A percentile compares a stretch with the other conserved stretches of the same genome.
These are phyloP conservation scores for Crocodylus rhombifer DNA, from an alignment of 2,797 vertebrate species.

Conservation along the genomic window DNA sequence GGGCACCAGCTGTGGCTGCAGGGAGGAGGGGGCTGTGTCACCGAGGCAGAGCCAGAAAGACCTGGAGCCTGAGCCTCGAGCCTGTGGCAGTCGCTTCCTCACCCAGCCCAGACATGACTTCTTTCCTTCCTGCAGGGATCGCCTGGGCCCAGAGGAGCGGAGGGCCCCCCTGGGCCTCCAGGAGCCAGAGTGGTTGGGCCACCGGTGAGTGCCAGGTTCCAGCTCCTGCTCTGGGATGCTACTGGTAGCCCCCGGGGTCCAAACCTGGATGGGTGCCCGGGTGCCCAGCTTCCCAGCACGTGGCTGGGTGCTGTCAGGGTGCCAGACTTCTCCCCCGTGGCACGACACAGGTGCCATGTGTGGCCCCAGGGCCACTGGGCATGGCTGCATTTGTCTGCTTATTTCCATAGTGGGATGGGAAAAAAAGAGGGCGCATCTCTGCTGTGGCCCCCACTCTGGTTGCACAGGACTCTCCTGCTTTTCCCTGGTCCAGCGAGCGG, in stretches of 20 bases:
- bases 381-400: not conserved
- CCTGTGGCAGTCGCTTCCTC: no score
- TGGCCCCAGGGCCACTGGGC: no score
- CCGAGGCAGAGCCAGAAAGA: not conserved
- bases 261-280: no score
- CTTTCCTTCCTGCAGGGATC: constrained; percentile 81
- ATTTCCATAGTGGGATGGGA: not conserved
- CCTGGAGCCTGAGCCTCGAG: not conserved
- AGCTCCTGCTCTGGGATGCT: not conserved
- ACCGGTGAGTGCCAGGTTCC: constrained; percentile 76
- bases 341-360: no score
- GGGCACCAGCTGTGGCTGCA: not conserved
- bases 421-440: not conserved
- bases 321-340: not conserved
- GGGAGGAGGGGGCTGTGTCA: not conserved
- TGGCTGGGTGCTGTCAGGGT: not conserved
- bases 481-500: not conserved
- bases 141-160: constrained; percentile 82
- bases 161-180: constrained; percentile 85
- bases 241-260: no score
- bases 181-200: constrained; percentile 82
- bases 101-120: not conserved
- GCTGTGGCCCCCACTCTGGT: no score
- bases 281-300: no score
- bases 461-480: no score